Percentiles rank a stretch among this genome's conserved stretches.
Conservation (phyloP, 1,140 invertebrate genomes). For the Temnothorax nylanderi region DNA sequence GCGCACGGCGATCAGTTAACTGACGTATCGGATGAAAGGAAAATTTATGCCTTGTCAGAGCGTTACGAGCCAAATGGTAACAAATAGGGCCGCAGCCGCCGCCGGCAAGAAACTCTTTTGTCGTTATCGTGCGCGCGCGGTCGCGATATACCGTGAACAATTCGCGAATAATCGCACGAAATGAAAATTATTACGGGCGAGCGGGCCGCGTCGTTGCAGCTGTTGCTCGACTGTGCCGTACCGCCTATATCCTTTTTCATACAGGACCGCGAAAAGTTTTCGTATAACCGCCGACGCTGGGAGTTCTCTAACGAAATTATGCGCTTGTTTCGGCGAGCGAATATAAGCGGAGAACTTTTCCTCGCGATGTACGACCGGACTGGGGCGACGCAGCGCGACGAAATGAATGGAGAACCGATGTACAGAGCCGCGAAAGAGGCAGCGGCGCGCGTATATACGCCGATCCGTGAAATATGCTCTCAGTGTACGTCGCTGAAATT, state of each 20-base stretch:
- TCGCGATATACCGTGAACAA: slow-evolving; percentile 70
- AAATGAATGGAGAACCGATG: slow-evolving; percentile 33
- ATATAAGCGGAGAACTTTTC: slow-evolving; percentile 67
- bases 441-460: neutral
- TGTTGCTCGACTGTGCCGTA: slow-evolving; percentile 30
- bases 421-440: neutral
- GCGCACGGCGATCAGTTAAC: neutral
- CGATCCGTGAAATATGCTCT: slow-evolving; percentile 17
- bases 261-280: slow-evolving; percentile 62
- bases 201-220: slow-evolving; percentile 57
- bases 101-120: slow-evolving; percentile 65
- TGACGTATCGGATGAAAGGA: slow-evolving; percentile 68
- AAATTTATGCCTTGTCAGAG: slow-evolving; percentile 65
- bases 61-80: slow-evolving; percentile 66
- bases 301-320: slow-evolving; percentile 65
- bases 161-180: slow-evolving; percentile 72
- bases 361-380: neutral
- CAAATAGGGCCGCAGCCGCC: slow-evolving; percentile 50
- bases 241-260: slow-evolving; percentile 39
- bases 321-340: slow-evolving; percentile 52
- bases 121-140: slow-evolving; percentile 59
- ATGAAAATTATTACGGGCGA: slow-evolving; percentile 69
- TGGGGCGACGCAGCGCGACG: neutral
- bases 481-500: neutral
- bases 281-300: slow-evolving; percentile 60